These are phyloP conservation scores for Lithodes maja DNA, from an alignment of 2,888 invertebrate species.

Conservation along the genomic window DNA sequence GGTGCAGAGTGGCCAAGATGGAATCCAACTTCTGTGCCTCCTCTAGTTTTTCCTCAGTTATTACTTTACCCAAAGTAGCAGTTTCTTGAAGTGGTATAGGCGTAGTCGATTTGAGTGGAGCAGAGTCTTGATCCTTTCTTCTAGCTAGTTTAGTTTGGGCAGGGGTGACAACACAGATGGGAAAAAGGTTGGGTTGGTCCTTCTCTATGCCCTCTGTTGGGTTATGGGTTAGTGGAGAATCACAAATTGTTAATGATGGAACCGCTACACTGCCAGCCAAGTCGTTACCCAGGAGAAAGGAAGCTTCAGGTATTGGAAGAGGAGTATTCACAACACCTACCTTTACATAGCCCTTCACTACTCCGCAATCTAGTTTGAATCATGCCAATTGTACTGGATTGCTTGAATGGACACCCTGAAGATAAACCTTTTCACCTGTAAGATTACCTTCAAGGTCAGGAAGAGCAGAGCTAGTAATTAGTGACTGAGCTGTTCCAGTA, in stretches of 20 bases:
- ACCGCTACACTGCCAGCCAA: neutral
- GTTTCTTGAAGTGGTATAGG: neutral
- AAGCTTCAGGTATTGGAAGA: constrained; percentile 15
- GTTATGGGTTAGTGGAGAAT: neutral
- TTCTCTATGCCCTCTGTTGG: neutral
- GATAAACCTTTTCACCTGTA: constrained; percentile 23
- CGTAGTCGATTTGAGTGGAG: too few relatives aligned
- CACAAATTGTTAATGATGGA: neutral
- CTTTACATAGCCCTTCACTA: constrained; percentile 4
- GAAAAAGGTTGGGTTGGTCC: neutral
- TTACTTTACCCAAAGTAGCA: neutral
- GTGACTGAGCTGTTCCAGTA: constrained; percentile 19
- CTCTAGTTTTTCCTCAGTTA: neutral
- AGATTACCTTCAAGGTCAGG: constrained; percentile 4
- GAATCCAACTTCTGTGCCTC: neutral
- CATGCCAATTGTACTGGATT: neutral
- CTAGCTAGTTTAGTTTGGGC: constrained; percentile 3
- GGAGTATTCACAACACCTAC: neutral
- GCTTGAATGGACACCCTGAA: neutral
- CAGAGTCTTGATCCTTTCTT: too few relatives aligned
- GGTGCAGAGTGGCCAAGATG: neutral
- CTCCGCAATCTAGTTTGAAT: constrained; percentile 1
- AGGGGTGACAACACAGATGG: constrained; percentile 1
- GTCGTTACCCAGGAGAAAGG: constrained; percentile 17
- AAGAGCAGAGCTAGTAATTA: neutral